Evolutionary conservation across 2,888 invertebrate genomes (phyloP).

Genomic region (Athetis lepigone): DNA sequence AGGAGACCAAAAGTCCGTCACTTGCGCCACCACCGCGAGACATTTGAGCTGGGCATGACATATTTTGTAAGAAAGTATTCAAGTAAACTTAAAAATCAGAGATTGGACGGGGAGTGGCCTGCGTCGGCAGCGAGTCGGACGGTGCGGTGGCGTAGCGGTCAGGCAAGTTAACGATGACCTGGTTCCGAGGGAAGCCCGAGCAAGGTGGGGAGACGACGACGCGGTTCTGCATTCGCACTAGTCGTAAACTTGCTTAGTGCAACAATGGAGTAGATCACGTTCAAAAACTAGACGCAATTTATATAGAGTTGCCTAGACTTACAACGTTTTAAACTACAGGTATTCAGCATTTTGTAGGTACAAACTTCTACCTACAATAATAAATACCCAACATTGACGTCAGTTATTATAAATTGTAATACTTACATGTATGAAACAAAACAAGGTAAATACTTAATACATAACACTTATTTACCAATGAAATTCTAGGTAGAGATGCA

Average conservation of each 20-base stretch:
- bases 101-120: conserved; percentile 75
- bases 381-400: conserved; percentile 33
- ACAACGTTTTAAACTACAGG: background rate
- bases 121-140: conserved; percentile 71
- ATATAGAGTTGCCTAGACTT: conserved; percentile 11
- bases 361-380: conserved; percentile 1
- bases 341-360: conserved; percentile 5
- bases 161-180: conserved; percentile 85
- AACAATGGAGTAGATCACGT: conserved; percentile 43
- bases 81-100: conserved; percentile 49
- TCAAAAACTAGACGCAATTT: conserved; percentile 35
- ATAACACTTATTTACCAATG: conserved; percentile 43
- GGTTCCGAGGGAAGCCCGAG: conserved; percentile 85
- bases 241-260: conserved; percentile 58
- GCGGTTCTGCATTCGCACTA: conserved; percentile 57
- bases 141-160: conserved; percentile 77
- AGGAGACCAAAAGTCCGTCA: no score
- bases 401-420: conserved; percentile 32
- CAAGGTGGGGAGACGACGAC: conserved; percentile 71
- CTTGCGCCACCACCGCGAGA: background rate
- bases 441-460: conserved; percentile 40
- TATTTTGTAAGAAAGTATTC: conserved; percentile 23
- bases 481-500: conserved; percentile 31
- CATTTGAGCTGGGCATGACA: background rate
- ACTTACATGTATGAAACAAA: conserved; percentile 21